Evolutionary conservation across 53 echinoderm and acorn worm species (phyloP).

Genomic region (Temnopleurus reevesii): DNA sequence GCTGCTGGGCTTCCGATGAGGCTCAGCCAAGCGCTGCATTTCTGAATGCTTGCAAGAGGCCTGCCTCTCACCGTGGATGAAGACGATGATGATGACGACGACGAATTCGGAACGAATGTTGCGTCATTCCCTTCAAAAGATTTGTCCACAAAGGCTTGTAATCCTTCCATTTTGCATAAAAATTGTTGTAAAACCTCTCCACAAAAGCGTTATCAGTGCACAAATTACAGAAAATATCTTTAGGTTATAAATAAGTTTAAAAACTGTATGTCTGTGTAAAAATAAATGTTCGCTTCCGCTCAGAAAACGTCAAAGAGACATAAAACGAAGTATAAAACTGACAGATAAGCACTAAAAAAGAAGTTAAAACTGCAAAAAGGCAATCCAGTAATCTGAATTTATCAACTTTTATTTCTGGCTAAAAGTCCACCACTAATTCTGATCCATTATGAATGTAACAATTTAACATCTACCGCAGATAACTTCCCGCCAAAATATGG

Average conservation of each 20-base stretch:
- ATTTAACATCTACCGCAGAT: not conserved
- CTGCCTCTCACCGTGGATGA: slow-evolving; percentile 53
- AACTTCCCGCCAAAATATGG: not conserved
- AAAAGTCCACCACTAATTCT: not conserved
- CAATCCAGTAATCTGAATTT: not conserved
- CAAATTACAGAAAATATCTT: too few relatives aligned
- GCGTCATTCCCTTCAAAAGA: slow-evolving; percentile 87
- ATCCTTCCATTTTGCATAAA: slow-evolving; percentile 74
- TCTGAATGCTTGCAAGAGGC: slow-evolving; percentile 71
- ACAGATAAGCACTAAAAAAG: not conserved
- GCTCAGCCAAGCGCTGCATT: slow-evolving; percentile 85
- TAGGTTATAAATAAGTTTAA: too few relatives aligned
- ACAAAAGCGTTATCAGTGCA: too few relatives aligned
- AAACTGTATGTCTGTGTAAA: too few relatives aligned
- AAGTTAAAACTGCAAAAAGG: not conserved
- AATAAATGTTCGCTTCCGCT: too few relatives aligned
- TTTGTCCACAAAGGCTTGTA: slow-evolving; percentile 94
- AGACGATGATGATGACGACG: not conserved
- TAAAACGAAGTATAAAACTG: too few relatives aligned
- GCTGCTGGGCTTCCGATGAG: slow-evolving; percentile 54
- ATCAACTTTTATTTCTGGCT: not conserved
- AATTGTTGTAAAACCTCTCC: too few relatives aligned
- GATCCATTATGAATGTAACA: not conserved
- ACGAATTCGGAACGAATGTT: slow-evolving; percentile 27
- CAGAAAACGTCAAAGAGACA: too few relatives aligned